Conservation (phyloP, 2,113 vertebrate genomes). For the Dipodomys merriami region DNA sequence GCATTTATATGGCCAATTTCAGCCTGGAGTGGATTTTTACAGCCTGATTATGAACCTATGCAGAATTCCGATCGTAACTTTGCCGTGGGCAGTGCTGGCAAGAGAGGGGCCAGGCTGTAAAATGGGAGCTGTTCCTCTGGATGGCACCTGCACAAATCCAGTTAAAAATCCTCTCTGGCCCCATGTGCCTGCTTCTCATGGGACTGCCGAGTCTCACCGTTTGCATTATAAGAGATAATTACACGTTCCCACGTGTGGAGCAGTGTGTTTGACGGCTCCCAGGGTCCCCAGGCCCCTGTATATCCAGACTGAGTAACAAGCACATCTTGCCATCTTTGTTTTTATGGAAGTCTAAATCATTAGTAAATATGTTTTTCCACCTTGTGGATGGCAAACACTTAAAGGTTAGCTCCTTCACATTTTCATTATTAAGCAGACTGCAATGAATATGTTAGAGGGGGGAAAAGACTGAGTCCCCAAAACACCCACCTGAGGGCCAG, state of each 20-base stretch:
- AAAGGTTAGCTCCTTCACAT: conserved; percentile 54
- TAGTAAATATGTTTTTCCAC: conserved; percentile 25
- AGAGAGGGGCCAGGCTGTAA: background rate
- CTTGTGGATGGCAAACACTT: conserved; percentile 51
- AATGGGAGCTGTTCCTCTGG: background rate
- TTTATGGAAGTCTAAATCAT: conserved; percentile 47
- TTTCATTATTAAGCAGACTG: conserved; percentile 45
- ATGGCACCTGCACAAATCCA: background rate
- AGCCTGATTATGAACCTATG: conserved; percentile 74
- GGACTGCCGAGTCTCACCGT: fast-evolving
- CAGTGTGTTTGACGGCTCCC: background rate
- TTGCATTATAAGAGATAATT: background rate
- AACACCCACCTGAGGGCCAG: conserved; percentile 2
- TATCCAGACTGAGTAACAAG: background rate
- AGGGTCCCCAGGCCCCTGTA: fast-evolving
- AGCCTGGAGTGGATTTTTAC: conserved; percentile 75
- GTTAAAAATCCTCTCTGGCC: background rate
- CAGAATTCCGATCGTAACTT: conserved; percentile 60
- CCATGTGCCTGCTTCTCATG: fast-evolving
- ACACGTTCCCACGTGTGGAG: background rate
- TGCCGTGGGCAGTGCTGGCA: background rate
- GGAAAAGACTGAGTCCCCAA: background rate
- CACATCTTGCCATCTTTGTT: background rate
- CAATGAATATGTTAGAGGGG: background rate
- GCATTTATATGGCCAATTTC: conserved; percentile 56